Evolutionary conservation across 2,797 vertebrate genomes (phyloP), one percentile per base, ranked within the genome.

Genomic region (Oreochromis mossambicus): DNA sequence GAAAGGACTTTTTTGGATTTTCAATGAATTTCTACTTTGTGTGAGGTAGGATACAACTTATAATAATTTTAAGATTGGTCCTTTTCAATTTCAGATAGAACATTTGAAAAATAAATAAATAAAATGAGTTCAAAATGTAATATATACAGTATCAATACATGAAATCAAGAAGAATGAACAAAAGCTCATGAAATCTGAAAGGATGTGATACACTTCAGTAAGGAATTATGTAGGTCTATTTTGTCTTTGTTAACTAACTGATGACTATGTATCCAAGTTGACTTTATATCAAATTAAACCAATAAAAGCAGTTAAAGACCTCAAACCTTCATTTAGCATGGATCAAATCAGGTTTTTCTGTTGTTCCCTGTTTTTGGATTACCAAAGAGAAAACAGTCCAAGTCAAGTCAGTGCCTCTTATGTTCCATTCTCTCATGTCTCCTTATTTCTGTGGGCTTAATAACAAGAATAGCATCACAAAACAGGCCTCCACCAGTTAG

Each of bases 401-500:
- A 32, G 70, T 75, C 24, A 46, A 21, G 58, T 63, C 32, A 63
- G 10, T 61, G 12, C 38, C 13, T 34, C 24, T 19, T 4, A 32
- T 81, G 26, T 43, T 81, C 41, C 36, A 26, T 50, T 55, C 29
- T n/a, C 43, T 48, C n/a, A 10, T 24, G 21, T 43, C 48, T 34
- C 51, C 11, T 3, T 79, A 70, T 91, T 85, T 19, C 10, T 52
- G 46, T 86, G 56, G 54, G 81, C 38, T 73, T 56, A 83, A 85
- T 68, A 77, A 80, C 48, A 80, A 48, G 41, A 84, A 68, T 79
- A 63, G 48, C 88, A 56, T 88, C 86, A 83, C 58, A 83, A 82
- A 88, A 86, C 70, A 77, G 21, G 66, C 12, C 41, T 81, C 66
- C 38, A 38, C 83, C 58, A 87, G 87, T 91, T 84, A 15, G 73